These are phyloP conservation scores for Eugnorisma glareosa DNA, from an alignment of 2,888 invertebrate species.

Conservation along the genomic window DNA sequence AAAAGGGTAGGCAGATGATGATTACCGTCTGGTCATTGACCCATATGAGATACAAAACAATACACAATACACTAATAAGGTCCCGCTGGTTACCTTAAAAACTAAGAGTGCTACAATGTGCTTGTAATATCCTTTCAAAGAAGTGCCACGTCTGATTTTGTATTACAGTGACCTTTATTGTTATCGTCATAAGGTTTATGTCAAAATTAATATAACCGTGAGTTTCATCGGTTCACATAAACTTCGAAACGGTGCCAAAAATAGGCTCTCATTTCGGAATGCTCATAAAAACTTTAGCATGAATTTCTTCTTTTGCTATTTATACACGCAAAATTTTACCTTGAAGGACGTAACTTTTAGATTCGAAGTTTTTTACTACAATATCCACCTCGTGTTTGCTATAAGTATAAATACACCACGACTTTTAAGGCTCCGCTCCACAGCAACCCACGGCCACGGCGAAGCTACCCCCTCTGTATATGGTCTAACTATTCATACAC, in stretches of 20 bases:
- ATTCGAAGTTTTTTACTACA: constrained; percentile 38
- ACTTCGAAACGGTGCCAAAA: background rate
- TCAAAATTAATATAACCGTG: background rate
- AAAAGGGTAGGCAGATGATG: no score
- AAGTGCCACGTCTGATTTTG: background rate
- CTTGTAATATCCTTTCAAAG: background rate
- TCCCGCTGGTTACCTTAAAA: background rate
- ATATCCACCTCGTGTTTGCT: background rate
- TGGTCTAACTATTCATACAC: no score
- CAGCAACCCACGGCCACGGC: background rate
- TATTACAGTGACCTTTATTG: background rate
- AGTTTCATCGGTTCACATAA: background rate
- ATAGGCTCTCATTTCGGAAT: background rate
- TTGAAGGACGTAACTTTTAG: constrained; percentile 28
- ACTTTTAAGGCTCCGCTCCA: background rate
- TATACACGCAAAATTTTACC: constrained; percentile 5
- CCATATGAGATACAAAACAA: no score
- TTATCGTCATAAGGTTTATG: background rate
- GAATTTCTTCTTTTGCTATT: constrained; percentile 30
- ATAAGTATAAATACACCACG: constrained; percentile 23
- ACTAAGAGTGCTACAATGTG: background rate
- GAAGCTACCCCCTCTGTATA: no score
- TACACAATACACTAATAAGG: no score
- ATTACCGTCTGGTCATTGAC: no score
- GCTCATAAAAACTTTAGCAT: constrained; percentile 25